These are phyloP conservation scores for Xanthia icteritia DNA, from an alignment of 2,888 invertebrate genomes.

Conservation along the genomic window DNA sequence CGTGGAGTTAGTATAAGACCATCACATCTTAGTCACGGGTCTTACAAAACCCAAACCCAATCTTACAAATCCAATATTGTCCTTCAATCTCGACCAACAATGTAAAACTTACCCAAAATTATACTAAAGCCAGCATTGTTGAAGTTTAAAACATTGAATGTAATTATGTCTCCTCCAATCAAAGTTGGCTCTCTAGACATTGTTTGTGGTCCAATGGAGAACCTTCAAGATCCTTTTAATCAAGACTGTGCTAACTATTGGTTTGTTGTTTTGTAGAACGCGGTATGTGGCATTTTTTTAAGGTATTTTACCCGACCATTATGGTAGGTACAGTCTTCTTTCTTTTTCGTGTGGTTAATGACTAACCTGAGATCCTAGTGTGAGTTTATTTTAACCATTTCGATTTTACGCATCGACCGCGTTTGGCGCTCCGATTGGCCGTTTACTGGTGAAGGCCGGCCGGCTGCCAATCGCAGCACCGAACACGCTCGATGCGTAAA, in stretches of 20 bases:
- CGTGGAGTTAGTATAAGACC: too few species aligned
- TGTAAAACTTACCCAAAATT: conserved; percentile 28
- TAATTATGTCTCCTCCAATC: conserved; percentile 48
- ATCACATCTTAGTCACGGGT: too few species aligned
- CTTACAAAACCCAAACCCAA: neutral
- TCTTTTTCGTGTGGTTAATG: too few species aligned
- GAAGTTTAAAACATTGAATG: conserved; percentile 43
- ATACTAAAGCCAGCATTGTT: conserved; percentile 35
- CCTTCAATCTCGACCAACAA: conserved; percentile 10
- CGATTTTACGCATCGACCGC: too few species aligned
- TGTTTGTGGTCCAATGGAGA: conserved; percentile 40
- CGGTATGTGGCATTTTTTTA: conserved; percentile 25
- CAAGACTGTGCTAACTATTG: conserved; percentile 34
- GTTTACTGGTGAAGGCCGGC: too few species aligned
- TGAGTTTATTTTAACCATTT: too few species aligned
- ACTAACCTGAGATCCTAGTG: too few species aligned
- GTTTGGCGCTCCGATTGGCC: too few species aligned
- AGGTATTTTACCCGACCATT: neutral
- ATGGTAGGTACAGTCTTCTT: too few species aligned
- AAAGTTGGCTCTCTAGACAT: conserved; percentile 37
- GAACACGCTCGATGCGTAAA: too few species aligned
- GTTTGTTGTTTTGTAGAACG: neutral
- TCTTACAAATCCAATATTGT: neutral
- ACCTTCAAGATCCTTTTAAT: conserved; percentile 48
- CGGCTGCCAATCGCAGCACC: too few species aligned